These are phyloP conservation scores for Mus spicilegus DNA, from an alignment of 2,113 vertebrate genomes.

Conservation along the genomic window DNA sequence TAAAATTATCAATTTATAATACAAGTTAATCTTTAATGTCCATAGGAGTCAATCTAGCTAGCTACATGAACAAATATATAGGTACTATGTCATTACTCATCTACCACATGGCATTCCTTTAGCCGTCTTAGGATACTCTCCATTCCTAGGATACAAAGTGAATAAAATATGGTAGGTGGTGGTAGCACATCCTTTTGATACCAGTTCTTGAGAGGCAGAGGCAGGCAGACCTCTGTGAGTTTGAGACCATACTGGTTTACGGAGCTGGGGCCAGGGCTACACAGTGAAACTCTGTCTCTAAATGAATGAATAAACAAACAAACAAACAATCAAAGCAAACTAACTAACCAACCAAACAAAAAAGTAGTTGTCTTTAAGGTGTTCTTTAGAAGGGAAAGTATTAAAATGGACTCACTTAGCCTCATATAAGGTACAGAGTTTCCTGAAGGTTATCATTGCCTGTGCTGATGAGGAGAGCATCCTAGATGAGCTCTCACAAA, in stretches of 20 bases:
- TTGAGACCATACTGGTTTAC: not conserved
- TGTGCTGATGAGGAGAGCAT: not conserved
- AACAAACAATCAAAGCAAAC: not conserved
- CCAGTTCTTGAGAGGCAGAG: not conserved
- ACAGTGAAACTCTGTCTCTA: not conserved
- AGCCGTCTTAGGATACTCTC: not conserved
- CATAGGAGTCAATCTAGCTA: not conserved
- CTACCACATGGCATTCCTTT: not conserved
- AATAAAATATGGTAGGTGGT: not conserved
- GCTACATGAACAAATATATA: not conserved
- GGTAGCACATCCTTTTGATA: not conserved
- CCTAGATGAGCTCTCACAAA: not conserved
- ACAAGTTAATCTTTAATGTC: not conserved
- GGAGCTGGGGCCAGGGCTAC: not conserved
- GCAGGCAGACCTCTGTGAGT: not conserved
- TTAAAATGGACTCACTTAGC: not conserved
- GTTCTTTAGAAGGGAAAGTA: not conserved
- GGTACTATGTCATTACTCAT: not conserved
- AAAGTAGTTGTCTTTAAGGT: not conserved
- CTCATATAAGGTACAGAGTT: not conserved
- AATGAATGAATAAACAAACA: no score
- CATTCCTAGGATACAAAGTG: not conserved
- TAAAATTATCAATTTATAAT: not conserved
- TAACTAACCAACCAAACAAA: not conserved
- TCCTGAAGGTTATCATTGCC: no score